Evolutionary conservation across 2,888 invertebrate species (phyloP).

Genomic region (Drosophila anomelani): DNA sequence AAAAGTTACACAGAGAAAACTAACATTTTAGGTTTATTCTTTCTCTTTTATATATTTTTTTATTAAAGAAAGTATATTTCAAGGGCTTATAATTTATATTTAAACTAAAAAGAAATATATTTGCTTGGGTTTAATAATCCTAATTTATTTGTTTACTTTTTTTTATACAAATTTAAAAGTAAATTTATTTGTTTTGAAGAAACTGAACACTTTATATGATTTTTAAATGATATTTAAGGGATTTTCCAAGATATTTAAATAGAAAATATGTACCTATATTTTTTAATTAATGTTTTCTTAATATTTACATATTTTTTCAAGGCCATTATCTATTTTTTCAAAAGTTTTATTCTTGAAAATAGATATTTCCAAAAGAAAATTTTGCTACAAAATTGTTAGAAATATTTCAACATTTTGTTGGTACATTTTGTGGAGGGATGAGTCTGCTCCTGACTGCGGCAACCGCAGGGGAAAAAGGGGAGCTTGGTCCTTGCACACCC

Average conservation of each 20-base stretch:
- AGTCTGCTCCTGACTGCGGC: slow-evolving; percentile 4
- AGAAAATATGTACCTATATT: not conserved
- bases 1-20: not conserved
- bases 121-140: too few species aligned
- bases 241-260: not conserved
- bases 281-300: not conserved
- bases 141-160: too few species aligned
- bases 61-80: not conserved
- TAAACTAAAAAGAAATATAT: too few species aligned
- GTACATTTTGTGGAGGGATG: too few species aligned
- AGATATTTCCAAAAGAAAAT: not conserved
- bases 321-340: not conserved
- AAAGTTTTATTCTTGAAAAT: not conserved
- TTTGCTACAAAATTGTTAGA: not conserved
- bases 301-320: not conserved
- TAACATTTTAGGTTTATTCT: not conserved
- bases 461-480: slow-evolving; percentile 2
- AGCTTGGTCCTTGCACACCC: not conserved
- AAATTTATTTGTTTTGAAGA: too few species aligned
- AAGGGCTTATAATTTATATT: too few species aligned
- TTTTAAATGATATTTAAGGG: too few species aligned
- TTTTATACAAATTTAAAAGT: too few species aligned
- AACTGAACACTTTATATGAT: too few species aligned
- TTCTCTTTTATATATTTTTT: not conserved
- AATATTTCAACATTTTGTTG: slow-evolving; percentile 2